Conservation (phyloP, 2,797 vertebrate genomes). For the Uromys caudimaculatus region DNA sequence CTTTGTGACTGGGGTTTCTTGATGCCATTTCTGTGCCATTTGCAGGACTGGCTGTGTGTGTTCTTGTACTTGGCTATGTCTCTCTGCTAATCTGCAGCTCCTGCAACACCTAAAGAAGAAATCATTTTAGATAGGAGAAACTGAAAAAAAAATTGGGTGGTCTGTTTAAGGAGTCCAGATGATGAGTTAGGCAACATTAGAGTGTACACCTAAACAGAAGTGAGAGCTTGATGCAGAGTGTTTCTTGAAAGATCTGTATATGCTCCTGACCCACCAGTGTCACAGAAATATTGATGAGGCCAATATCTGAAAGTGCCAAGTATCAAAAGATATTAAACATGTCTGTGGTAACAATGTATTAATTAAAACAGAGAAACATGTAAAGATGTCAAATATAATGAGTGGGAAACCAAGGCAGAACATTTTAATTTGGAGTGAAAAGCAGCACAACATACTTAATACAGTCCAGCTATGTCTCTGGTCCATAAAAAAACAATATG, state of each 20-base stretch:
- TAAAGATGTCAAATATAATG: not conserved
- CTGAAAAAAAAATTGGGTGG: not conserved
- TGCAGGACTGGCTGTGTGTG: not conserved
- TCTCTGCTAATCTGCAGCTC: accelerated
- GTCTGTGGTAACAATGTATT: not conserved
- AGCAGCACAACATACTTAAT: not conserved
- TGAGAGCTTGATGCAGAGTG: not conserved
- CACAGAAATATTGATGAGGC: not conserved
- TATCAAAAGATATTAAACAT: not conserved
- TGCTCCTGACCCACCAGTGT: accelerated
- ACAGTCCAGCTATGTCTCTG: not conserved
- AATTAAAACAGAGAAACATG: not conserved
- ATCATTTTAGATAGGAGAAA: not conserved
- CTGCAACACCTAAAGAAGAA: not conserved
- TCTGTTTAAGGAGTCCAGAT: not conserved
- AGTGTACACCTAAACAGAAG: not conserved
- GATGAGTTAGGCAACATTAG: not conserved
- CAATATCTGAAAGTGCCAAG: not conserved
- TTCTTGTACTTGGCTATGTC: not conserved
- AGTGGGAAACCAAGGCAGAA: not conserved
- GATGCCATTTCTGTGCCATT: not conserved
- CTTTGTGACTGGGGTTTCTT: not conserved
- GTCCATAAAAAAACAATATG: not conserved
- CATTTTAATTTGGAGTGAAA: not conserved
- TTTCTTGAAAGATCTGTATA: not conserved